These are phyloP conservation scores for Tinamus major DNA, from an alignment of 2,797 vertebrate genomes.

Conservation along the genomic window DNA sequence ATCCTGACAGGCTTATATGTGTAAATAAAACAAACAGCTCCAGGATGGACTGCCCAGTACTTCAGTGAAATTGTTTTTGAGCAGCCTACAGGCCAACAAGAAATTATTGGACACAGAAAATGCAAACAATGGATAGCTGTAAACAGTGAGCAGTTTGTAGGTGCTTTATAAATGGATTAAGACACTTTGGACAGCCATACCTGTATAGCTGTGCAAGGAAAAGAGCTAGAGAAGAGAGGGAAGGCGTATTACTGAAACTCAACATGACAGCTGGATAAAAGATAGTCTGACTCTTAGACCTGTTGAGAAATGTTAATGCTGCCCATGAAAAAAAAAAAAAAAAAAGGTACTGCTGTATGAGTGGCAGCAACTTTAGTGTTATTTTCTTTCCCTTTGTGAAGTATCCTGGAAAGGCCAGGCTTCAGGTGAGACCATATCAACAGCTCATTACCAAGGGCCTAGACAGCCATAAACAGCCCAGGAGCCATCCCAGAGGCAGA, in stretches of 20 bases:
- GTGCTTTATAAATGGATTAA: background rate
- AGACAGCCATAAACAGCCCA: background rate
- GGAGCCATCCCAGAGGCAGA: background rate
- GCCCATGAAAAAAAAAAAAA: background rate
- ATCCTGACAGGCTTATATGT: fast-evolving
- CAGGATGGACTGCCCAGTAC: fast-evolving
- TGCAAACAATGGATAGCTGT: background rate
- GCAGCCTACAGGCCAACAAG: background rate
- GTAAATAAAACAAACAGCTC: background rate
- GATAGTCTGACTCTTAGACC: background rate
- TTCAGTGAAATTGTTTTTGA: background rate
- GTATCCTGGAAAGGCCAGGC: background rate
- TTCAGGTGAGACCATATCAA: background rate
- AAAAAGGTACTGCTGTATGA: background rate
- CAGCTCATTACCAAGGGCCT: background rate
- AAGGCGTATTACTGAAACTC: background rate
- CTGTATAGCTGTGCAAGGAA: background rate
- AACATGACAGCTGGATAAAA: background rate
- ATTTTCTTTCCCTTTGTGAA: background rate
- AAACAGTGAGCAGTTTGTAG: background rate
- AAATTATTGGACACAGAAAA: background rate
- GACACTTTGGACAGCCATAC: background rate
- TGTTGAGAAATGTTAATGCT: background rate
- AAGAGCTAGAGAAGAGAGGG: background rate
- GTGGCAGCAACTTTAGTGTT: background rate